phyloP scores from a whole-genome alignment of 2,888 invertebrate species.

The Choristoneura rosaceana region DNA sequence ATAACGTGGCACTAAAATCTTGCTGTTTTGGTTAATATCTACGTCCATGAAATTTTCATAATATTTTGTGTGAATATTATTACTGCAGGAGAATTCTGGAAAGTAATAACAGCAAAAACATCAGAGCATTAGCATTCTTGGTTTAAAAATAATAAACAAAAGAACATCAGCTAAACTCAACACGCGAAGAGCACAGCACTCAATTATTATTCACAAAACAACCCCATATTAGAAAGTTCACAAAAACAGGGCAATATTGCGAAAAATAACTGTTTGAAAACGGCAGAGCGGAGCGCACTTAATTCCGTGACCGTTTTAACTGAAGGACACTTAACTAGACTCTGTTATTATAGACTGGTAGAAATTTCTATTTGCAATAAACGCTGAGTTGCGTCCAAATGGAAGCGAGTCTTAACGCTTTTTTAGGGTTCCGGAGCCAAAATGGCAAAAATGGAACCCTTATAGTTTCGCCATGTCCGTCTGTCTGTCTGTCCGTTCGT shows the following conservation, averaged over 20 bases:
- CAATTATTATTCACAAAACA: conserved; percentile 10
- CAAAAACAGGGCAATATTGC: conserved; percentile 27
- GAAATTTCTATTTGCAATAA: conserved; percentile 34
- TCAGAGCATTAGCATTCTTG: neutral
- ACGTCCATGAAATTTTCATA: too few relatives aligned
- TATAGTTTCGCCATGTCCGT: too few relatives aligned
- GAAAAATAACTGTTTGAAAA: conserved; percentile 34
- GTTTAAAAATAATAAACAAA: conserved; percentile 8
- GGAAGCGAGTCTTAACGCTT: conserved; percentile 47
- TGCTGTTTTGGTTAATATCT: too few relatives aligned
- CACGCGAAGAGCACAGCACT: neutral
- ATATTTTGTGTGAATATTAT: too few relatives aligned
- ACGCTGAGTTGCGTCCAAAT: conserved; percentile 46
- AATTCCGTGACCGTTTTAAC: conserved; percentile 32
- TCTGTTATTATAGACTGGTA: conserved; percentile 26
- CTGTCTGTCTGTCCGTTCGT: too few relatives aligned
- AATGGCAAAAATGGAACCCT: too few relatives aligned
- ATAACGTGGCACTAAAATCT: too few relatives aligned
- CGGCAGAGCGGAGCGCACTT: conserved; percentile 18
- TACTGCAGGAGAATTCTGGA: neutral
- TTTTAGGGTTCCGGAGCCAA: too few relatives aligned
- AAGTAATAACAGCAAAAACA: neutral
- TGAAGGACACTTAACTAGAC: conserved; percentile 28
- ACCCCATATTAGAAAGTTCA: conserved; percentile 23
- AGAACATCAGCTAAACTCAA: conserved; percentile 6